Evolutionary conservation across 2,797 vertebrate species (phyloP), one percentile per base, ranked within the genome.

Genomic region (Falco berigora): DNA sequence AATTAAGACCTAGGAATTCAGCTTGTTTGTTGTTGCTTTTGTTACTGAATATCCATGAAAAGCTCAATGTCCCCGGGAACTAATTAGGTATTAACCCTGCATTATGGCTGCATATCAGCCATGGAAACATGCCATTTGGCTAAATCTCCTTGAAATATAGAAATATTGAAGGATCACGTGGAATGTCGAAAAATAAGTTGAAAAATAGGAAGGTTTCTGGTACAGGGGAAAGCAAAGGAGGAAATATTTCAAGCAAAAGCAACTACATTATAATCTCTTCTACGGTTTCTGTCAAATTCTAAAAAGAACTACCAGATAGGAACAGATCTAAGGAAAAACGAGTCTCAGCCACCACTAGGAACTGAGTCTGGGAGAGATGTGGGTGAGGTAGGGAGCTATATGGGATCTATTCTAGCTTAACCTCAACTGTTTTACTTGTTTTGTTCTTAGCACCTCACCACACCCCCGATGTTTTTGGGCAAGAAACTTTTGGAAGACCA

Each of bases 21-120:
- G 80, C 82, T 84, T 86, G 92, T 97, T 97, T 97, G 95, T 95
- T 96, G 92, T 93, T 90, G 91, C 97, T 95, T 97, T 97, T 97
- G 97, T 97, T 96, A 97, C 82, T 88, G 96, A 97, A 97, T 98
- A 98, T 87, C 97, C 96, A 87, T 97, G 97, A 98, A 98, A 97
- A 98, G 94, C 94, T 94, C 96, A 97, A 94, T 96, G 97, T 95
- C 95, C 94, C 96, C 92, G 22, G 97, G 97, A 98, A 97, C 97
- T 97, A 96, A 96, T 91, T 92, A 96, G 96, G 96, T 83, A 97
- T 98, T 98, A 97, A 97, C 97, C 97, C 95, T 94, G 95, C 96
- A 96, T 97, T 97, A 96, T 97, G 96, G 93, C 95, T 90, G 44
- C 90, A 27, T 93, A 92, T 95, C 95, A 94, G 86, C 96, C 90